These are phyloP conservation scores for Orycteropus afer DNA, from an alignment of 2,113 vertebrate species.

Conservation along the genomic window DNA sequence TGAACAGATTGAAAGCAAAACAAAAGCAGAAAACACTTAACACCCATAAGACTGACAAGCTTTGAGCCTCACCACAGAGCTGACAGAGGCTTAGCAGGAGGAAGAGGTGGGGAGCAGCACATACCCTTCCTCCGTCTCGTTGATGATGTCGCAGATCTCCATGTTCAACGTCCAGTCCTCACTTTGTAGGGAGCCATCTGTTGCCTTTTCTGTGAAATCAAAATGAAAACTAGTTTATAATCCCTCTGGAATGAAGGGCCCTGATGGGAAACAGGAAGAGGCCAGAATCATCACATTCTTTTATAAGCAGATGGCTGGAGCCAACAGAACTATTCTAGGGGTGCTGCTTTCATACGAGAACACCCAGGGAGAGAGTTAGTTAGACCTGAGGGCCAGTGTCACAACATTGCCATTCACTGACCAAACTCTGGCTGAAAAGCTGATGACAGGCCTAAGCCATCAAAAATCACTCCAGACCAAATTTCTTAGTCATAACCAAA, in stretches of 20 bases:
- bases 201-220: constrained; percentile 94
- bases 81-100: neutral
- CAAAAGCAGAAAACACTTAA: neutral
- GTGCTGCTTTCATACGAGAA: neutral
- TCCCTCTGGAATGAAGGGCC: constrained; percentile 49
- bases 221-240: constrained; percentile 71
- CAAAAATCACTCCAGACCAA: neutral
- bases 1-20: neutral
- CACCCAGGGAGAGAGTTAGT: neutral
- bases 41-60: neutral
- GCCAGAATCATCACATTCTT: neutral
- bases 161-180: constrained; percentile 99
- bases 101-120: accelerated
- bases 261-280: neutral
- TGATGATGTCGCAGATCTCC: constrained; percentile 99
- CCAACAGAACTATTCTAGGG: neutral
- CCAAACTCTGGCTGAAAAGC: neutral
- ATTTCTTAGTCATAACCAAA: too few species aligned
- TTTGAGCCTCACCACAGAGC: neutral
- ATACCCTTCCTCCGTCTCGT: constrained; percentile 99
- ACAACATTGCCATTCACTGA: neutral
- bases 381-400: too few species aligned
- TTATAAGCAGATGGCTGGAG: neutral
- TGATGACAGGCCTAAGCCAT: neutral
- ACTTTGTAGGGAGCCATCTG: constrained; percentile 96